Conservation (phyloP, 2,113 vertebrate species). For the Anhinga rufa region DNA sequence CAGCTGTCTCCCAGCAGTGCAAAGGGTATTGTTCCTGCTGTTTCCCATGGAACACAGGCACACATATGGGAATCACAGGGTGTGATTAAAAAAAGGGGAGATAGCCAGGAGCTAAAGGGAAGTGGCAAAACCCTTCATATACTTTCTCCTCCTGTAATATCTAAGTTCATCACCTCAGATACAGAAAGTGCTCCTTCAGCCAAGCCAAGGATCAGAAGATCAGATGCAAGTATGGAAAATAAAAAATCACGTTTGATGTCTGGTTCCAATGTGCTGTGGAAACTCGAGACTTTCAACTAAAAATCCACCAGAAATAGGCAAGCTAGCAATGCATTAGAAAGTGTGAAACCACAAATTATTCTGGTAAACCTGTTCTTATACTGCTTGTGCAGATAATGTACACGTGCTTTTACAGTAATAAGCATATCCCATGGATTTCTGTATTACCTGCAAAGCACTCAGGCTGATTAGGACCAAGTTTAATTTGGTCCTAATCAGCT, state of each 20-base stretch:
- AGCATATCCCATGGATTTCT: constrained; percentile 32
- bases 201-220: not conserved
- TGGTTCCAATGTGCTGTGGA: not conserved
- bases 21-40: constrained; percentile 19
- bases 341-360: constrained; percentile 2
- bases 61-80: not conserved
- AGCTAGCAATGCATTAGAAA: not conserved
- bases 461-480: constrained; percentile 24
- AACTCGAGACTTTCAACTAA: not conserved
- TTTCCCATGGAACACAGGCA: constrained; percentile 7
- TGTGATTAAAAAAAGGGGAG: not conserved
- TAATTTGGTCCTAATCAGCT: constrained; percentile 48
- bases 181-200: not conserved
- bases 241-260: not conserved
- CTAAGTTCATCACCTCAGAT: not conserved
- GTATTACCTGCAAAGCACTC: constrained; percentile 38
- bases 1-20: not conserved
- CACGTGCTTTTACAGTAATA: constrained; percentile 34
- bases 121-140: not conserved
- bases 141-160: not conserved
- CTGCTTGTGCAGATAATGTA: constrained; percentile 14
- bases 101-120: not conserved
- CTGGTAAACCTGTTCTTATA: constrained; percentile 1
- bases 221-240: not conserved
- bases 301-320: not conserved